Percentiles rank a stretch among this genome's conserved stretches.
These are phyloP conservation scores for Galeopterus variegatus DNA, from an alignment of 2,113 vertebrate genomes.

Conservation along the genomic window DNA sequence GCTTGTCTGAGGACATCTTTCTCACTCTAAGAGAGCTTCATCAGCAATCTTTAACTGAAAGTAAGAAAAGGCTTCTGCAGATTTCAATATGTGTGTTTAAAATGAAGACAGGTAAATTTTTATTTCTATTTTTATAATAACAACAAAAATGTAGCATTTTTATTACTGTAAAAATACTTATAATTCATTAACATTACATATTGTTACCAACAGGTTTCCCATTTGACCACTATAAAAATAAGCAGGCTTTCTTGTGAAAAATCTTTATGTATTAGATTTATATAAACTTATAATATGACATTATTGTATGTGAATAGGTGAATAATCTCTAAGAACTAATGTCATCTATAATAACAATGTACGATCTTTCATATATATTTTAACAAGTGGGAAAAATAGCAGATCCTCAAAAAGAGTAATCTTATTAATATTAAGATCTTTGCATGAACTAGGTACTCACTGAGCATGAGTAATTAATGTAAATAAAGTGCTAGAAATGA, in stretches of 20 bases:
- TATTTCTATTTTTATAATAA: constrained; percentile 23
- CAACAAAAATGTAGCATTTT: neutral
- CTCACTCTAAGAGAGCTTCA: neutral
- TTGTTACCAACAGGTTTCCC: neutral
- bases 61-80: neutral
- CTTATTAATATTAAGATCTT: neutral
- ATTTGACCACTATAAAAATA: neutral
- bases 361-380: neutral
- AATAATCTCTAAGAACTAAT: neutral
- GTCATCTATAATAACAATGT: neutral
- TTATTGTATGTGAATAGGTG: neutral
- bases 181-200: neutral
- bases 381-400: neutral
- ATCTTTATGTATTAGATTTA: neutral
- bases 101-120: constrained; percentile 53
- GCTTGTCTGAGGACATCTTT: neutral
- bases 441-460: neutral
- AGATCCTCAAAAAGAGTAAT: neutral
- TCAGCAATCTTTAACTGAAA: neutral
- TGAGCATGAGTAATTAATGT: neutral
- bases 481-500: neutral
- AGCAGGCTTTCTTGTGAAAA: neutral
- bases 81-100: constrained; percentile 28
- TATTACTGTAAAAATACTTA: neutral
- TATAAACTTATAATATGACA: neutral